Evolutionary conservation across 2,888 invertebrate species (phyloP), one percentile per base, ranked within the genome.

Genomic region (Synanthedon andrenaeformis): DNA sequence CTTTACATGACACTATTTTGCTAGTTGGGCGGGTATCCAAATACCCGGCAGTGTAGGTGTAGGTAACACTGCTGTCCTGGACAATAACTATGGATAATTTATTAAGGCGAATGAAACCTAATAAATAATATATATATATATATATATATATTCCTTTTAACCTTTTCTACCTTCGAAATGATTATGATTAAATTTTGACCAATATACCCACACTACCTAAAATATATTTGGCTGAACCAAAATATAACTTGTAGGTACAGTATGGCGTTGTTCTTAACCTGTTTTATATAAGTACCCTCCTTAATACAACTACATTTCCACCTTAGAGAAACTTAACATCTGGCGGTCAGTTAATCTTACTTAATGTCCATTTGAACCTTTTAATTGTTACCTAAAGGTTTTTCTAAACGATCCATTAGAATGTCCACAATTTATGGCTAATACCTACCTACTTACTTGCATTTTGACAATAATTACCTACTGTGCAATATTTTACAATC

Each of bases 321-420:
- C 58, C 58, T 53, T 41, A 55, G 66, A 56, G 74, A 69, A 71
- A 60, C 58, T 54, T 51, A 64, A 56, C 79, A 79, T 64, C 67
- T 79, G 79, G 35, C 57, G 62, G 54, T 56, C 69, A 63, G 64
- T 80, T 66, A 72, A 76, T 80, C 76, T 74, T 66, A 54, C 55
- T 54, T 70, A 77, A 77, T 72, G 72, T 64, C 70, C 66, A 61
- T 63, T 60, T 60, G 61, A 67, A 64, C 65, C 60, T 57, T 70
- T 69, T 77, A 76, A 79, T 76, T 72, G 68, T 60, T 23, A 57
- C 58, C 60, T 41, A 49, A 52, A 52, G 61, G 59, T 55, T 63
- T 65, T 60, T 56, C 62, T 54, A 56, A 57, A 60, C 53, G 62
- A 70, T 73, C 69, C 67, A 74, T 75, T 67, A 65, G 60, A 57